Evolutionary conservation across 2,797 vertebrate species (phyloP).

Genomic region (Hydrophis major): DNA sequence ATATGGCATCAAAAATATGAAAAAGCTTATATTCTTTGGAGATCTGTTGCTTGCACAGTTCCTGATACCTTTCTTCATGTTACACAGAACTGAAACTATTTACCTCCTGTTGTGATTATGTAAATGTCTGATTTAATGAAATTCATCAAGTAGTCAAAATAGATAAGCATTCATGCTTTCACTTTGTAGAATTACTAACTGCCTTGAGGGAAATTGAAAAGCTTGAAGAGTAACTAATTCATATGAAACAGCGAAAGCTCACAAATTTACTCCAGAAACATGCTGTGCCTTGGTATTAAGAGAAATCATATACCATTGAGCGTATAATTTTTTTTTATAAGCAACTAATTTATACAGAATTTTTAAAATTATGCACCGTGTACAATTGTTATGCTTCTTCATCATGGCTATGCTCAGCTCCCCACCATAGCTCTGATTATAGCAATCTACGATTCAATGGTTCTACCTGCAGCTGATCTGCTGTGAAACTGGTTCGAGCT

Average conservation of each 20-base stretch:
- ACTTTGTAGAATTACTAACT: constrained; percentile 38
- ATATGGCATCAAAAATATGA: constrained; percentile 15
- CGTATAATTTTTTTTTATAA: neutral
- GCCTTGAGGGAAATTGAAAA: constrained; percentile 51
- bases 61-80: constrained; percentile 23
- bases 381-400: neutral
- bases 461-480: constrained; percentile 93
- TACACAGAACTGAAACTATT: constrained; percentile 45
- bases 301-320: constrained; percentile 38
- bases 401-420: neutral
- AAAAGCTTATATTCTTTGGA: neutral
- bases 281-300: constrained; percentile 47
- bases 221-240: constrained; percentile 35
- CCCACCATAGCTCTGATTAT: constrained; percentile 12
- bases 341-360: constrained; percentile 23
- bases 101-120: constrained; percentile 29
- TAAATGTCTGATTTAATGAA: constrained; percentile 45
- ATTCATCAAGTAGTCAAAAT: constrained; percentile 43
- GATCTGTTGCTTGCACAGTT: neutral
- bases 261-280: constrained; percentile 47
- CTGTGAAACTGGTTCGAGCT: constrained; percentile 97
- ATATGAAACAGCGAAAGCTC: constrained; percentile 45
- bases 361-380: neutral
- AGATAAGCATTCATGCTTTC: constrained; percentile 50
- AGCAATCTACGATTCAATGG: constrained; percentile 35